Conservation (phyloP, 92 coral and sea anemone species). For the Phymanthus crucifer region DNA sequence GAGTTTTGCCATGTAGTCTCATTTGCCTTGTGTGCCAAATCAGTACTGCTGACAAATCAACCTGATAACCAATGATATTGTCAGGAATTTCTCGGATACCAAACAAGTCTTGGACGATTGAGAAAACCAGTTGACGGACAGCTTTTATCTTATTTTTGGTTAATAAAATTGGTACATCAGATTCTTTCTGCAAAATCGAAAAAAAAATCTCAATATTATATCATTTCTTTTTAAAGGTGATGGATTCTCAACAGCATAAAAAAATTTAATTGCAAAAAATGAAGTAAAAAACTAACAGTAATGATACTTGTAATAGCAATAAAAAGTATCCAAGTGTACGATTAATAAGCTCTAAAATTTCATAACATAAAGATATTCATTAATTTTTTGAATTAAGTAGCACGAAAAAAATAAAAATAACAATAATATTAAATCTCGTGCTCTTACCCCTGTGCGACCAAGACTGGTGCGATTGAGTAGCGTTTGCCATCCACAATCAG, state of each 20-base stretch:
- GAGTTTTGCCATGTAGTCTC: constrained; percentile 14
- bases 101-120: background rate
- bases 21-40: constrained; percentile 14
- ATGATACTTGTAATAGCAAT: too few relatives aligned
- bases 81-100: constrained; percentile 12
- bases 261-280: background rate
- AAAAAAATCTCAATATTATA: background rate
- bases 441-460: constrained; percentile 46
- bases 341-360: background rate
- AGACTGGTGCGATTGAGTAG: constrained; percentile 15
- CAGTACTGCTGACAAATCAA: background rate
- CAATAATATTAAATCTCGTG: too few relatives aligned
- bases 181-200: background rate
- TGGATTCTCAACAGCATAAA: background rate
- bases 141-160: constrained; percentile 3
- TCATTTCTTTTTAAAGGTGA: background rate
- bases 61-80: constrained; percentile 17
- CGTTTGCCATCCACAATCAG: constrained; percentile 46
- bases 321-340: background rate
- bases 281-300: background rate
- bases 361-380: background rate
- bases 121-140: background rate
- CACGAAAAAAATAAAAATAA: too few relatives aligned
- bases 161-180: background rate
- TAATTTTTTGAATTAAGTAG: background rate